phyloP scores from a whole-genome alignment of 2,113 vertebrate species.

The Orycteropus afer region DNA sequence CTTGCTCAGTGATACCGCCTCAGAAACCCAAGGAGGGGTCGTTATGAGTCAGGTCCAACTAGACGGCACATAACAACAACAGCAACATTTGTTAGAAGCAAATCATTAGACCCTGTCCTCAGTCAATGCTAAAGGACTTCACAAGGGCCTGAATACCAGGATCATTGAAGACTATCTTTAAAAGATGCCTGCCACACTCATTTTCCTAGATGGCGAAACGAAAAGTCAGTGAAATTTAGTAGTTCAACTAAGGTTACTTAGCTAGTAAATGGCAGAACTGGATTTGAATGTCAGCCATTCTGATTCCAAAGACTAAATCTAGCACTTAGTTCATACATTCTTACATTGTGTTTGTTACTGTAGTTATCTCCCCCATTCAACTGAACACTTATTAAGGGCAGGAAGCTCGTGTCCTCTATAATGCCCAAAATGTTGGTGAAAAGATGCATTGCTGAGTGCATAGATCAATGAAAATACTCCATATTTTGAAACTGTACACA shows the following conservation, averaged over 20 bases:
- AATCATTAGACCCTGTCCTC: not conserved
- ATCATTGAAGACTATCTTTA: not conserved
- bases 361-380: not conserved
- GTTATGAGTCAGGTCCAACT: no score
- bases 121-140: slow-evolving; percentile 8
- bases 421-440: slow-evolving; percentile 25
- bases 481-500: not conserved
- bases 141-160: not conserved
- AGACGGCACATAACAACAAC: no score
- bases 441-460: not conserved
- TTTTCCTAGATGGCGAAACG: not conserved
- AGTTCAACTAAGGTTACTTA: not conserved
- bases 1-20: no score
- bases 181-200: not conserved
- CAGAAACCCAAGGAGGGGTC: no score
- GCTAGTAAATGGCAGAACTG: not conserved
- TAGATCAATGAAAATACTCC: slow-evolving; percentile 19
- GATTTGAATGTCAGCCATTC: not conserved
- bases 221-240: not conserved
- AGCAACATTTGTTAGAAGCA: slow-evolving; percentile 42
- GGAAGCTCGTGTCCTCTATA: not conserved
- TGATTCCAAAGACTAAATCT: not conserved
- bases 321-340: not conserved
- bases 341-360: not conserved
- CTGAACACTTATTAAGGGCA: not conserved